phyloP scores from a whole-genome alignment of 1,140 invertebrate genomes.

The Linepithema humile region DNA sequence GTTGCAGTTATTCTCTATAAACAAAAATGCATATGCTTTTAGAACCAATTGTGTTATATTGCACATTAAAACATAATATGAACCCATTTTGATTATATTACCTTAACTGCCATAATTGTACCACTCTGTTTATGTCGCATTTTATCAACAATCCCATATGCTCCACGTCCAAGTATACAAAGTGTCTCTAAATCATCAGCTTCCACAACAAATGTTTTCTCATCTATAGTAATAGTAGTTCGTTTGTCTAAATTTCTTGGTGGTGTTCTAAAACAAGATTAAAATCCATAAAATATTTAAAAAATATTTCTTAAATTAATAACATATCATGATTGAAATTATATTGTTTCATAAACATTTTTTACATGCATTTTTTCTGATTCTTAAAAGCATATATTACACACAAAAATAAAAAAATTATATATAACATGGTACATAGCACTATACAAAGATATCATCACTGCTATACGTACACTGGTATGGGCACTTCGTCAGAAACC shows the following conservation, averaged over 20 bases:
- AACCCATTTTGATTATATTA: slow-evolving; percentile 78
- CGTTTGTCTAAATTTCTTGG: slow-evolving; percentile 93
- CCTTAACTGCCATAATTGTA: slow-evolving; percentile 98
- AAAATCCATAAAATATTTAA: not conserved
- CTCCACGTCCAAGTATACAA: slow-evolving; percentile 96
- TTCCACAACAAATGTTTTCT: slow-evolving; percentile 94
- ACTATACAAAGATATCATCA: not conserved
- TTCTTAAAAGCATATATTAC: not conserved
- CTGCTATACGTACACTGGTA: slow-evolving; percentile 79
- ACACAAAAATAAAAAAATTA: not conserved
- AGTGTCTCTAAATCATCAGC: slow-evolving; percentile 95
- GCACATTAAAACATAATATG: not conserved
- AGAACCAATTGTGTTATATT: not conserved
- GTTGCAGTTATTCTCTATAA: slow-evolving; percentile 95
- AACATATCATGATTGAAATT: no score
- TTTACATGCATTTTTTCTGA: not conserved
- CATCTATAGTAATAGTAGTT: slow-evolving; percentile 94
- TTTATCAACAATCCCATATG: slow-evolving; percentile 98
- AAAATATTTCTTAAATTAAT: no score
- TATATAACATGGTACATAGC: not conserved
- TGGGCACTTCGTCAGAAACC: slow-evolving; percentile 81
- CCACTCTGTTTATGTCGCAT: slow-evolving; percentile 95
- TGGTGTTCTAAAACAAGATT: slow-evolving; percentile 86
- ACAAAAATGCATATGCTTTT: slow-evolving; percentile 48
- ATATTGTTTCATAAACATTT: no score